phyloP scores from a whole-genome alignment of 92 coral and sea anemone species.

The Muricea muricata region DNA sequence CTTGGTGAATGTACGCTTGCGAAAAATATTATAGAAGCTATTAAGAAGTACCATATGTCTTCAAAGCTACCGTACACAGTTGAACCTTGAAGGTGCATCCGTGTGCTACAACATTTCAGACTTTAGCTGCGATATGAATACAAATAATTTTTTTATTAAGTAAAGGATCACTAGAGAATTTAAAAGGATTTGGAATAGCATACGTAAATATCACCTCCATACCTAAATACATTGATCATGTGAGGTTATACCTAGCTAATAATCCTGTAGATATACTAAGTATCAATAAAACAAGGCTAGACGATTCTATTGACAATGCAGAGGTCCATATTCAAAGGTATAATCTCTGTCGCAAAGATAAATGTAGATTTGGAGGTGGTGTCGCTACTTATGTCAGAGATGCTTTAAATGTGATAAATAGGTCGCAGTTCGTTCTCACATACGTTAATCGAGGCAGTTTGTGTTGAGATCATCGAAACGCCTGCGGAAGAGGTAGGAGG shows the following conservation, averaged over 20 bases:
- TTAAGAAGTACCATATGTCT: background rate
- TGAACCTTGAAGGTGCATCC: too few species aligned
- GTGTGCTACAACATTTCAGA: too few species aligned
- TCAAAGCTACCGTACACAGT: too few species aligned
- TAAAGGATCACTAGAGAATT: too few species aligned
- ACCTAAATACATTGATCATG: constrained; percentile 27
- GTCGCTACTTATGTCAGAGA: constrained; percentile 51
- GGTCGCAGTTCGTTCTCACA: constrained; percentile 6
- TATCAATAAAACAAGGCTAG: constrained; percentile 53
- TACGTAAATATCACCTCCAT: constrained; percentile 23
- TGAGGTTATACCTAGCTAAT: background rate
- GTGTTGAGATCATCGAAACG: constrained; percentile 53
- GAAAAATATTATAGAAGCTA: background rate
- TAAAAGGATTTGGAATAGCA: constrained; percentile 36
- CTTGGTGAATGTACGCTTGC: background rate
- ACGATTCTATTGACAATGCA: constrained; percentile 19
- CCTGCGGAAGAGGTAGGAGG: too few species aligned
- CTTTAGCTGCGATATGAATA: background rate
- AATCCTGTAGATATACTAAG: constrained; percentile 34
- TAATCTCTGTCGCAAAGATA: constrained; percentile 27
- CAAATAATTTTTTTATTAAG: too few species aligned
- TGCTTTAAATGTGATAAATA: constrained; percentile 28
- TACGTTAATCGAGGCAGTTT: constrained; percentile 48
- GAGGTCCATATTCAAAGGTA: constrained; percentile 23
- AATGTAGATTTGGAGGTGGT: constrained; percentile 51